These are phyloP conservation scores for Eristalis tenax DNA, from an alignment of 2,888 invertebrate species.

Conservation along the genomic window DNA sequence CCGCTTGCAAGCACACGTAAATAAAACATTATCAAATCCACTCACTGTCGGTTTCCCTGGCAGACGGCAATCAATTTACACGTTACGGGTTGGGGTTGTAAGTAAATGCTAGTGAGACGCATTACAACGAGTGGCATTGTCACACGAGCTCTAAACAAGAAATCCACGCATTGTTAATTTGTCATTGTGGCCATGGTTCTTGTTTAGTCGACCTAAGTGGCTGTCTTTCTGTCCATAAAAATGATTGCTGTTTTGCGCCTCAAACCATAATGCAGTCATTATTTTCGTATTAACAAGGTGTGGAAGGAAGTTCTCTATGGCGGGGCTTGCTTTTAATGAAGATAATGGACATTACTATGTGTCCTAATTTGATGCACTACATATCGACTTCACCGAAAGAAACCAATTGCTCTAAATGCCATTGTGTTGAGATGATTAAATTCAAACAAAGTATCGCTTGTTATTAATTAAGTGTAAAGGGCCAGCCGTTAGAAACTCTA, in stretches of 20 bases:
- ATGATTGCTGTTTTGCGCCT: conserved; percentile 70
- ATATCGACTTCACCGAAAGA: conserved; percentile 30
- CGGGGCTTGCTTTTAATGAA: conserved; percentile 62
- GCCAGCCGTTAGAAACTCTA: neutral
- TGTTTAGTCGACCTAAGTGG: conserved; percentile 66
- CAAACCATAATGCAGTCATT: conserved; percentile 80
- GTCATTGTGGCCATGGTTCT: conserved; percentile 65
- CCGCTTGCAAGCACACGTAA: conserved; percentile 66
- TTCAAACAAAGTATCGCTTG: conserved; percentile 64
- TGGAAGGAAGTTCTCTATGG: conserved; percentile 78
- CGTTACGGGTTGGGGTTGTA: conserved; percentile 63
- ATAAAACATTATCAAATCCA: conserved; percentile 71
- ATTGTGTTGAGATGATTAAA: conserved; percentile 61
- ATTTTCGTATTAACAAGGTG: conserved; percentile 83
- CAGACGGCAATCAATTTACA: conserved; percentile 69
- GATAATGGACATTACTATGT: conserved; percentile 66
- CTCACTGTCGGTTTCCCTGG: conserved; percentile 31
- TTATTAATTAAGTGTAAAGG: conserved; percentile 51
- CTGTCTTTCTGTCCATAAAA: conserved; percentile 70
- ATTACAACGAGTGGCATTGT: conserved; percentile 69
- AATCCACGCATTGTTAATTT: conserved; percentile 70
- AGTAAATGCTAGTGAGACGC: conserved; percentile 72
- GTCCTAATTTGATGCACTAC: conserved; percentile 56
- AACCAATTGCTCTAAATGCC: conserved; percentile 57
- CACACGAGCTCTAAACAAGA: conserved; percentile 67